These are phyloP conservation scores for Leptopilina syphax DNA, from an alignment of 2,888 invertebrate species.

Conservation along the genomic window DNA sequence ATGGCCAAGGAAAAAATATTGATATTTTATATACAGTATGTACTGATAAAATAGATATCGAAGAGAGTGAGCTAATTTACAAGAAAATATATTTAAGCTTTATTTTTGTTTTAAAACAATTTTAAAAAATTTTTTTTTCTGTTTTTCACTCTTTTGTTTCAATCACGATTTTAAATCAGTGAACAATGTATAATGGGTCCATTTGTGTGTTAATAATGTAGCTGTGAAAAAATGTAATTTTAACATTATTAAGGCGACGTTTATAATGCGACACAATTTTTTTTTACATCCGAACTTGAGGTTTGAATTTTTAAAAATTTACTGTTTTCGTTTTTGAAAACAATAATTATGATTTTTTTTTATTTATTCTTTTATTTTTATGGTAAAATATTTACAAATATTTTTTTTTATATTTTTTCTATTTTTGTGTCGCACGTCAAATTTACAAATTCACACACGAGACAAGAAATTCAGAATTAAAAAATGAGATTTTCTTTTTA, in stretches of 20 bases:
- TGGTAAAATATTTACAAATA: too few species aligned
- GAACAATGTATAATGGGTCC: slow-evolving; percentile 38
- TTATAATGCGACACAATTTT: background rate
- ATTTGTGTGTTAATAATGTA: slow-evolving; percentile 22
- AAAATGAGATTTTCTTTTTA: too few species aligned
- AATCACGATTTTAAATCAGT: slow-evolving; percentile 18
- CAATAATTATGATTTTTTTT: too few species aligned
- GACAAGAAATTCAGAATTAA: too few species aligned
- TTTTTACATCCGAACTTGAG: too few species aligned
- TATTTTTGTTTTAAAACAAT: slow-evolving; percentile 5
- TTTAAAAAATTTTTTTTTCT: background rate
- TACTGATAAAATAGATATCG: slow-evolving; percentile 37
- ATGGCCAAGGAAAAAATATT: slow-evolving; percentile 16
- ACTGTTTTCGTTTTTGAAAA: too few species aligned
- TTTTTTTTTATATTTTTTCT: too few species aligned
- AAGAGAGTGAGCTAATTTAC: slow-evolving; percentile 34
- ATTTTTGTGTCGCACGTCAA: too few species aligned
- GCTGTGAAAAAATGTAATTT: slow-evolving; percentile 30
- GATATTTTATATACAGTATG: slow-evolving; percentile 38
- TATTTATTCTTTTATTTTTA: too few species aligned
- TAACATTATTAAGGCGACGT: background rate
- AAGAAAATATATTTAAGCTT: slow-evolving; percentile 16
- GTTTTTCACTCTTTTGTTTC: slow-evolving; percentile 12
- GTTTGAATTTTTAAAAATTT: too few species aligned
- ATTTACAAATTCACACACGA: too few species aligned